A percentile compares a stretch with the other conserved stretches of the same genome.
Evolutionary conservation across 2,888 invertebrate genomes (phyloP).

Genomic region (Agrotis puta): DNA sequence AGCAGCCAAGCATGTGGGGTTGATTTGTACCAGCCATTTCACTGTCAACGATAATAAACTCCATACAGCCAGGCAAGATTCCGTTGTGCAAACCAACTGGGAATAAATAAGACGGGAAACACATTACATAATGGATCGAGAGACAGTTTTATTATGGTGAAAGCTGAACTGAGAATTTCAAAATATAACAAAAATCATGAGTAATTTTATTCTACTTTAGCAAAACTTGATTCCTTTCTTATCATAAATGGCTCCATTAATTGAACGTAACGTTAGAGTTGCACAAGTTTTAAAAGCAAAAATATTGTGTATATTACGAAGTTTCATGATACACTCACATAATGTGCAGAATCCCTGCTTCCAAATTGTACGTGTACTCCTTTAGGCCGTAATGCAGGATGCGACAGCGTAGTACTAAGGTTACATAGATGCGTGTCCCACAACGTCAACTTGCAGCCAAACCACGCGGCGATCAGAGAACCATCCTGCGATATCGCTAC

Average conservation of each 20-base stretch:
- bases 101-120: constrained; percentile 48
- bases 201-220: too few relatives aligned
- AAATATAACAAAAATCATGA: too few relatives aligned
- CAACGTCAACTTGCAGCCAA: constrained; percentile 85
- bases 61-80: constrained; percentile 93
- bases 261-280: too few relatives aligned
- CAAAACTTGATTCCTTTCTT: too few relatives aligned
- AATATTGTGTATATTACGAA: too few relatives aligned
- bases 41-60: constrained; percentile 93
- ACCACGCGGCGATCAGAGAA: constrained; percentile 89
- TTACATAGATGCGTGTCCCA: constrained; percentile 87
- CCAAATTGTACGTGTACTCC: constrained; percentile 86
- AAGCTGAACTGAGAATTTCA: too few relatives aligned
- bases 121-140: too few relatives aligned
- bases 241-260: too few relatives aligned
- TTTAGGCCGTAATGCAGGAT: constrained; percentile 85
- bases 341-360: constrained; percentile 86
- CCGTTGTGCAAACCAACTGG: constrained; percentile 89
- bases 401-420: constrained; percentile 83
- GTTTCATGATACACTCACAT: too few relatives aligned
- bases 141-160: too few relatives aligned
- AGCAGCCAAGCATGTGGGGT: constrained; percentile 79
- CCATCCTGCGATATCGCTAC: constrained; percentile 88
- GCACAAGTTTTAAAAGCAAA: too few relatives aligned
- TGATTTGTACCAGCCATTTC: constrained; percentile 92